Conservation (phyloP, 2,797 vertebrate genomes). For the Clarias laeviceps region DNA sequence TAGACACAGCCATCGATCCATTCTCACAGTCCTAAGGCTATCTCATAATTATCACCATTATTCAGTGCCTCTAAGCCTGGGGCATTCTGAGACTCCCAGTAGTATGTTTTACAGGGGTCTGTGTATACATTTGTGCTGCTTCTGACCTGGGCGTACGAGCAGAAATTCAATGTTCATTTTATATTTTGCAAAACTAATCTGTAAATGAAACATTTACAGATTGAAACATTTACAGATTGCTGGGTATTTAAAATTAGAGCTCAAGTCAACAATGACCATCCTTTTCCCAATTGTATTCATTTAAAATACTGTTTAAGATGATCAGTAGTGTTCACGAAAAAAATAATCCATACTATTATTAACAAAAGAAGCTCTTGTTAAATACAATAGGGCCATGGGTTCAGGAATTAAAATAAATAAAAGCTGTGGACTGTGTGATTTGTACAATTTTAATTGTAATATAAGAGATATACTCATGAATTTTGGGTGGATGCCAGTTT, state of each 20-base stretch:
- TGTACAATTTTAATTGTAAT: background rate
- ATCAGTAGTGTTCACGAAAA: background rate
- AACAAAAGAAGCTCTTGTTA: background rate
- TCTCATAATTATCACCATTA: conserved; percentile 71
- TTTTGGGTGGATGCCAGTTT: background rate
- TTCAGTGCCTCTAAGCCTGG: conserved; percentile 49
- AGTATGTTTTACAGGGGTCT: too few relatives aligned
- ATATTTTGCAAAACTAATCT: background rate
- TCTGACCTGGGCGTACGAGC: background rate
- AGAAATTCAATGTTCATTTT: background rate
- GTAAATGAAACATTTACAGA: background rate
- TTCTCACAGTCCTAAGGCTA: conserved; percentile 58
- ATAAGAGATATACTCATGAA: background rate
- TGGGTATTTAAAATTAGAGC: background rate
- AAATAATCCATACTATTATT: too few relatives aligned
- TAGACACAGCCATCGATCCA: conserved; percentile 68
- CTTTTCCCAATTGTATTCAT: background rate
- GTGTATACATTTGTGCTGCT: background rate
- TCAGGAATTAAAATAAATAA: background rate
- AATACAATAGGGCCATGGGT: background rate
- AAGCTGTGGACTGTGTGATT: background rate
- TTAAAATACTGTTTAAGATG: background rate
- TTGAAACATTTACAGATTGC: background rate
- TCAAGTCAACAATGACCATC: background rate
- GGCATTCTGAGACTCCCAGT: background rate